Base-by-base conservation (phyloP, 1,140 invertebrate genomes). In the Nomia melanderi region DNA sequence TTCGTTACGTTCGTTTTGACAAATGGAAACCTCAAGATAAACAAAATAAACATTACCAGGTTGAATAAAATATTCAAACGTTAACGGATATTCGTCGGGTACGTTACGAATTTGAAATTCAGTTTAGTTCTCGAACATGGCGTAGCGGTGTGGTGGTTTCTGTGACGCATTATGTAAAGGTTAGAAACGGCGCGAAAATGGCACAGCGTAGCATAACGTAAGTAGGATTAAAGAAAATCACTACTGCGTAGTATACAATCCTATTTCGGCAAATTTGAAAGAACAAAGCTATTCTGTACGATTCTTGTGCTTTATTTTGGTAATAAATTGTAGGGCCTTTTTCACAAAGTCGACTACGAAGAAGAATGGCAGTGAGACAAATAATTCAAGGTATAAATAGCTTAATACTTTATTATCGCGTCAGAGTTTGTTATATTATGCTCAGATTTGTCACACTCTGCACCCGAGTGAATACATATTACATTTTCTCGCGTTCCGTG, bases 161-260 rank as follows among this genome's bases (percentile, higher is more conserved):
- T 8, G 11, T 0, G 17, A 11, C 50, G 23, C 6, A 4, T 70
- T 70, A 20, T 20, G 27, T 12, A 12, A 33, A 85, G 77, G 77
- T 81, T 76, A 80, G 39, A n/a, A n/a, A n/a, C n/a, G 56, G 65
- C 50, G 65, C 27, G 53, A 82, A 79, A 83, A 89, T 89, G 88
- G 73, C 87, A 36, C 88, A 89, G 39, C 86, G 87, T 47, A 86
- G 81, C 53, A 89, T 89, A 86, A 88, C 85, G 88, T 89, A 70
- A 84, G 84, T 86, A 62, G 11, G 44, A 12, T 27, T 66, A 75
- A 47, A 53, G 6, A 36, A 25, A 29, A 25, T 29, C 1, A 14
- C 5, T 44, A 44, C 20, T 17, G 41, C 4, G 12, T 44, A 5
- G 12, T 3, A 14, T n/a, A 44, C 39, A 57, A 36, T 1, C 33